phyloP scores from a whole-genome alignment of 2,797 vertebrate species.

The Poeciliopsis infans region DNA sequence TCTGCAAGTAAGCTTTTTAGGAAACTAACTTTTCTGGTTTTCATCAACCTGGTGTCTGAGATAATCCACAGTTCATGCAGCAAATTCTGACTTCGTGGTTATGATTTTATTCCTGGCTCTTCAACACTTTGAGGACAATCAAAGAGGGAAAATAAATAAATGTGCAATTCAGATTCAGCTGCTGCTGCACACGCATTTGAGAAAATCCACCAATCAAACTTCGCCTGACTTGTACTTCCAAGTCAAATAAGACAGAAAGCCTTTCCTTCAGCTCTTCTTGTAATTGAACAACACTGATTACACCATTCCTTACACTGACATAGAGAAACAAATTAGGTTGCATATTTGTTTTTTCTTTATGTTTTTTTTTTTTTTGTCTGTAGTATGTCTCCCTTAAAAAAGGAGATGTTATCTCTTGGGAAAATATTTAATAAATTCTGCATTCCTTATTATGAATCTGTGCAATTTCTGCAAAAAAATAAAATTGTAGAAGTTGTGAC shows the following conservation, averaged over 20 bases:
- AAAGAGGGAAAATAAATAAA: conserved; percentile 23
- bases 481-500: neutral
- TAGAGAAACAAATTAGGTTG: neutral
- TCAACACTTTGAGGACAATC: conserved; percentile 29
- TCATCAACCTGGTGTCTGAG: conserved; percentile 31
- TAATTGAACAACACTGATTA: neutral
- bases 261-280: neutral
- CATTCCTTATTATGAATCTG: neutral
- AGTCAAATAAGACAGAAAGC: neutral
- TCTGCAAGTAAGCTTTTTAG: conserved; percentile 48
- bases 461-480: neutral
- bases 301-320: neutral
- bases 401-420: neutral
- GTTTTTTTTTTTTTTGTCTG: neutral
- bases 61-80: conserved; percentile 16
- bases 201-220: neutral
- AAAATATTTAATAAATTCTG: neutral
- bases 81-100: conserved; percentile 1
- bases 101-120: conserved; percentile 18
- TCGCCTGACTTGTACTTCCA: neutral
- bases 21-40: conserved; percentile 6
- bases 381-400: too few relatives aligned
- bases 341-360: neutral
- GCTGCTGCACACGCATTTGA: neutral
- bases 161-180: conserved; percentile 3